These are phyloP conservation scores for Trachelus tabidus DNA, from an alignment of 2,888 invertebrate species.

Conservation along the genomic window DNA sequence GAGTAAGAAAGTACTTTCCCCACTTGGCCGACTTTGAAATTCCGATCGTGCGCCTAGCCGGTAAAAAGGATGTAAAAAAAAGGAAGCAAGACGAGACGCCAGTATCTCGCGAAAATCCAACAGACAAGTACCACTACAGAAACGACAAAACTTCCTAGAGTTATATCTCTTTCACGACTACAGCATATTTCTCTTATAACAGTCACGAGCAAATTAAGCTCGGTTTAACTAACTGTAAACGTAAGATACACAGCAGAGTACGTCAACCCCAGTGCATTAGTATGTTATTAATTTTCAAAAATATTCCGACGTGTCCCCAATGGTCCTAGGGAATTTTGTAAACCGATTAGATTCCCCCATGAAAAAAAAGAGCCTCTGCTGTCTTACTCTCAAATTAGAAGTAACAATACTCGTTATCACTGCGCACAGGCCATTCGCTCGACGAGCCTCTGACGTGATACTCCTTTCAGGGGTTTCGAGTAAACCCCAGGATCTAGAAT, in stretches of 20 bases:
- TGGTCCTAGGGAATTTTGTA: too few relatives aligned
- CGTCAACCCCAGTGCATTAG: too few relatives aligned
- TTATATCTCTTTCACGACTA: not conserved
- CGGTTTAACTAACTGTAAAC: too few relatives aligned
- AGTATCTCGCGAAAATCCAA: conserved; percentile 16
- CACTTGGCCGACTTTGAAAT: conserved; percentile 1
- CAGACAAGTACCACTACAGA: not conserved
- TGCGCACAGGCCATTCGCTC: not conserved
- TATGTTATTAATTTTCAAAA: too few relatives aligned
- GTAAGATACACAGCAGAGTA: too few relatives aligned
- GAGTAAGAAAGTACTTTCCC: conserved; percentile 5
- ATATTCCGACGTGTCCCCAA: too few relatives aligned
- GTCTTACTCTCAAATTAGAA: not conserved
- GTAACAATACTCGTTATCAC: not conserved
- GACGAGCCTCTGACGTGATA: not conserved
- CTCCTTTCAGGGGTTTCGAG: not conserved
- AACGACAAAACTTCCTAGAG: not conserved
- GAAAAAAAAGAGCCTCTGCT: not conserved
- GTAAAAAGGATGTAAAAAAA: not conserved
- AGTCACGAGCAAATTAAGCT: too few relatives aligned
- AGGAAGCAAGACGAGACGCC: not conserved
- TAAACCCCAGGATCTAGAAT: not conserved
- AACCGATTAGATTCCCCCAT: not conserved
- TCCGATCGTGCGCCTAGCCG: not conserved
- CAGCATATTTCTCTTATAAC: too few relatives aligned